Evolutionary conservation across 2,113 vertebrate genomes (phyloP), one percentile per base, ranked within the genome.

Genomic region (Bubalus kerabau): DNA sequence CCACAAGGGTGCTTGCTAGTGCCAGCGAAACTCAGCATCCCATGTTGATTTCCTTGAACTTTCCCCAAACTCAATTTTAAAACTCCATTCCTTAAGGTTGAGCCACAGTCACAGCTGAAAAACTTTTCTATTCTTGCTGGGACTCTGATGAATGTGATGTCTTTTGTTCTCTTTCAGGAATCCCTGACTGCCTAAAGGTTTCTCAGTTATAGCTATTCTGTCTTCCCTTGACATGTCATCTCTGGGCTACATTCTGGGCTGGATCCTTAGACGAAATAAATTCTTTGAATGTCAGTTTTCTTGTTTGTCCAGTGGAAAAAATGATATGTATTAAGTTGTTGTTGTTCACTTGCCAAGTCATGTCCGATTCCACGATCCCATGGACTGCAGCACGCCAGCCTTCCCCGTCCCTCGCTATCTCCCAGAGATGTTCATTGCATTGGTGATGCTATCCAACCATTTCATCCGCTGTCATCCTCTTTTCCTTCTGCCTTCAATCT

Each of bases 141-240:
- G 16, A 16, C 8, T 81, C 23, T 60, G 23, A 48, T 10, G 3
- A 91, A 43, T 48, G 17, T 21, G 13, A 76, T 6, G 16, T 7
- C 36, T 86, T 60, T 60, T 67, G 7, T 36, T 54, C 10, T 21
- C 8, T 40, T 85, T 52, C 16, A 30, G 50, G 2, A 54, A 30
- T 83, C 13, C 28, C 8, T 91, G 5, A 16, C 4, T 80, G 23
- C 12, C 43, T n/a, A 30, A 0, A 17, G 0, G 9, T 16, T 32
- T 91, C 40, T 15, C 30, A 59, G 50, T 48, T 24, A 60, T 4
- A 84, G 46, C 24, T 76, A 64, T 52, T 71, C 43, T 84, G 9
- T 76, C 48, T 91, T 32, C 0, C 9, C 16, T 43, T 64, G 6
- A n/a, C 4, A 43, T 28, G 11, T 40, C 57, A 36, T 50, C 16